These are phyloP conservation scores for Aselliscus stoliczkanus DNA, from an alignment of 2,797 vertebrate species.

Conservation along the genomic window DNA sequence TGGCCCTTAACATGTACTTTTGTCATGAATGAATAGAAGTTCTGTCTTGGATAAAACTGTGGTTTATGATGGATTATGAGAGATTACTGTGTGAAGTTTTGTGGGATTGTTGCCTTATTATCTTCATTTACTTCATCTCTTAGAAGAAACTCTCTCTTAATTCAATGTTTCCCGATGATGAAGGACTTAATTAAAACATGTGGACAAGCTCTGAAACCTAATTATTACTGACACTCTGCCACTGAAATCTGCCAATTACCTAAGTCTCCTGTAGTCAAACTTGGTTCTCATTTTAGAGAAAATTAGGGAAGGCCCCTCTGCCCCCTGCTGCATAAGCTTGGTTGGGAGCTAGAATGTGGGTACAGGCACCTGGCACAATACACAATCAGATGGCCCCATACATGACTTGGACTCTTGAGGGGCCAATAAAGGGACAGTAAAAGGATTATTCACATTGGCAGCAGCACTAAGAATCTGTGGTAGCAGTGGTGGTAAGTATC, in stretches of 20 bases:
- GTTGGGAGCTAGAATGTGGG: not conserved
- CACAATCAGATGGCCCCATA: not conserved
- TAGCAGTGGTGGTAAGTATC: not conserved
- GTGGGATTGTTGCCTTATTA: not conserved
- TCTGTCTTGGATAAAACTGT: not conserved
- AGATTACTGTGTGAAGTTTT: not conserved
- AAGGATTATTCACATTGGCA: not conserved
- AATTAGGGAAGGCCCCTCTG: too few relatives aligned
- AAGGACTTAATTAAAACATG: not conserved
- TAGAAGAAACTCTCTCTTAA: not conserved
- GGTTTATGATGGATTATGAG: not conserved
- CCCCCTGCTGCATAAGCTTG: not conserved
- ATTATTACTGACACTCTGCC: not conserved
- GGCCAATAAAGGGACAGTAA: not conserved
- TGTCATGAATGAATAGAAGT: not conserved
- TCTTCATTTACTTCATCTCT: not conserved
- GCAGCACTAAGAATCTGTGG: not conserved
- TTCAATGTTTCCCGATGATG: not conserved
- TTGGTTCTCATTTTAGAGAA: not conserved
- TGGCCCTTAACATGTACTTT: not conserved
- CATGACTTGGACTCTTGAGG: not conserved
- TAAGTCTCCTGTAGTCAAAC: not conserved
- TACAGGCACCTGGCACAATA: not conserved
- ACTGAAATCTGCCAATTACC: not conserved
- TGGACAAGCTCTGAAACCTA: not conserved